Percentiles rank a stretch among this genome's conserved stretches.
These are phyloP conservation scores for Neomonachus schauinslandi DNA, from an alignment of 2,113 vertebrate species.

Conservation along the genomic window DNA sequence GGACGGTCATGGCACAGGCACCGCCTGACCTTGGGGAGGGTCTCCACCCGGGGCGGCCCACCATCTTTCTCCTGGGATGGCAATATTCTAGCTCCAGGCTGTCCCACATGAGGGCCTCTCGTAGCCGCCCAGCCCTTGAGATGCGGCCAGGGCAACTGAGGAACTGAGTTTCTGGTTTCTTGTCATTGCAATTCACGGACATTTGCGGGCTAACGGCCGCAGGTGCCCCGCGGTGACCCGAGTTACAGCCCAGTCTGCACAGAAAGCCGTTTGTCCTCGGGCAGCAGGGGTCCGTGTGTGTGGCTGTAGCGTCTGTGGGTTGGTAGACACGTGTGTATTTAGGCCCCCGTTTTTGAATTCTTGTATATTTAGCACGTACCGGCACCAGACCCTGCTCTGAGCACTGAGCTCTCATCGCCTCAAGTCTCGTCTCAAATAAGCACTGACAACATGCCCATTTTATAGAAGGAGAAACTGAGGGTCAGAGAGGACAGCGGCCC, in stretches of 20 bases:
- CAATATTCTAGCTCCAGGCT: background rate
- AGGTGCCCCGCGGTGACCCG: background rate
- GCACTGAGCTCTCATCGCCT: background rate
- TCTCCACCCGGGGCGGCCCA: fast-evolving
- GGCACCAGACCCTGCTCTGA: background rate
- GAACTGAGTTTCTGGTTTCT: background rate
- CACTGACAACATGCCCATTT: background rate
- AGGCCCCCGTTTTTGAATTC: background rate
- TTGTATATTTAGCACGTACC: background rate
- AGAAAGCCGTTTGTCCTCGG: background rate
- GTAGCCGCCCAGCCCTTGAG: background rate
- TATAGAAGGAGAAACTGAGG: background rate
- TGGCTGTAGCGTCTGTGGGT: background rate
- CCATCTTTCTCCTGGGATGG: background rate
- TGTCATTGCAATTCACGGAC: background rate
- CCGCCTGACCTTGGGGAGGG: background rate
- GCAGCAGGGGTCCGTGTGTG: background rate
- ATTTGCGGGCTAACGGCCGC: background rate
- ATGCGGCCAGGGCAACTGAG: background rate
- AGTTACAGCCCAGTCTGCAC: background rate
- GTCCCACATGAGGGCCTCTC: background rate
- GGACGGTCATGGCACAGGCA: background rate
- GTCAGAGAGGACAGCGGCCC: background rate
- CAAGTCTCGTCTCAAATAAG: background rate
- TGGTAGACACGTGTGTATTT: background rate